These are phyloP conservation scores for Tachina grossa DNA, from an alignment of 2,888 invertebrate genomes.

Conservation along the genomic window DNA sequence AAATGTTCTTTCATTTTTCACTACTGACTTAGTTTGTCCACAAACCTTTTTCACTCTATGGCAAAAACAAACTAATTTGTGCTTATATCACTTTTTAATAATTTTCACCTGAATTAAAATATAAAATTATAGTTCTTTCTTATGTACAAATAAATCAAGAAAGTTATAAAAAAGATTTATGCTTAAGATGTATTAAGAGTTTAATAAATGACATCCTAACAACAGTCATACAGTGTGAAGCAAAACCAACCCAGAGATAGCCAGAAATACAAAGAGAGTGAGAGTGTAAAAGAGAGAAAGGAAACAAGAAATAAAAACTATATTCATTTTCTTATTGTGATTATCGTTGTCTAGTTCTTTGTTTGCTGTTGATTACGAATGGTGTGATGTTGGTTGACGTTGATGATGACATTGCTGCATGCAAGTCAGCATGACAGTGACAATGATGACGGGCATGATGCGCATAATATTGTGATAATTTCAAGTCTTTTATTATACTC, in stretches of 20 bases:
- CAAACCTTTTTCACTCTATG: no score
- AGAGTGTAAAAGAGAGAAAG: no score
- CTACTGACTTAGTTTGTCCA: no score
- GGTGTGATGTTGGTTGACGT: slow-evolving; percentile 70
- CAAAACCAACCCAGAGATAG: not conserved
- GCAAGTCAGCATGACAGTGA: slow-evolving; percentile 71
- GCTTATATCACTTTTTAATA: not conserved
- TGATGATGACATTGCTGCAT: slow-evolving; percentile 71
- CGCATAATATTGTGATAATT: slow-evolving; percentile 71
- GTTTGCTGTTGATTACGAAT: slow-evolving; percentile 53
- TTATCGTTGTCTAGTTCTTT: slow-evolving; percentile 45
- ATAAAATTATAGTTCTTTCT: not conserved
- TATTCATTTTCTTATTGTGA: not conserved
- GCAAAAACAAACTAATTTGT: no score
- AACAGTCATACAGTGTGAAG: slow-evolving; percentile 15
- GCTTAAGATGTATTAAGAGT: slow-evolving; percentile 23
- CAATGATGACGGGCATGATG: slow-evolving; percentile 66
- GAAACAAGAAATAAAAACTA: not conserved
- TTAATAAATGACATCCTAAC: slow-evolving; percentile 26
- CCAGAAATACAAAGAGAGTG: not conserved
- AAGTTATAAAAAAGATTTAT: slow-evolving; percentile 8
- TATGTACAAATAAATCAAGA: slow-evolving; percentile 13
- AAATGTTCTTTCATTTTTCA: no score
- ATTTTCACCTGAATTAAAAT: not conserved
- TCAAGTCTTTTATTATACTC: slow-evolving; percentile 62